Evolutionary conservation across 2,797 vertebrate species (phyloP).

Genomic region (Notolepis coatsorum): DNA sequence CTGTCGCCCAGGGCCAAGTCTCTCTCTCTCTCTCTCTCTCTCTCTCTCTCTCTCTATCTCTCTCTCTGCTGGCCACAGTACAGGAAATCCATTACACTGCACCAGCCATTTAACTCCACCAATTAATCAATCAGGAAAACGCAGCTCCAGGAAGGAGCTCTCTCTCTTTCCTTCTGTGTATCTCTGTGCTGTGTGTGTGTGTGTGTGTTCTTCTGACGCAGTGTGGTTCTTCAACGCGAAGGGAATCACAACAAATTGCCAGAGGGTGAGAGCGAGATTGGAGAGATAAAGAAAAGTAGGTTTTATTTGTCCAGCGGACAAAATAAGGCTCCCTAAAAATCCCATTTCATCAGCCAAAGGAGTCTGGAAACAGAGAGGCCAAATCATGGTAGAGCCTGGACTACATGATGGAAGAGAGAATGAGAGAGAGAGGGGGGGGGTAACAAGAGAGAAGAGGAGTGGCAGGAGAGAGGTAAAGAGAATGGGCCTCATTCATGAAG

Average conservation of each 20-base stretch:
- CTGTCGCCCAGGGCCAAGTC: too few relatives aligned
- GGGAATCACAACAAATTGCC: neutral
- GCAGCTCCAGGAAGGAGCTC: too few relatives aligned
- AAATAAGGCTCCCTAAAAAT: constrained; percentile 35
- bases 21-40: too few relatives aligned
- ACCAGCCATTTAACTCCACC: constrained; percentile 35
- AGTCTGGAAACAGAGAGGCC: constrained; percentile 8
- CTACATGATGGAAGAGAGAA: neutral
- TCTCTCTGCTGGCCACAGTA: too few relatives aligned
- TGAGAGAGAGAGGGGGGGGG: neutral
- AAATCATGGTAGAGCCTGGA: too few relatives aligned
- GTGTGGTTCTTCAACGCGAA: constrained; percentile 12
- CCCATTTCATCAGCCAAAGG: constrained; percentile 33
- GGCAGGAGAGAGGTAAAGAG: neutral
- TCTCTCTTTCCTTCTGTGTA: too few relatives aligned
- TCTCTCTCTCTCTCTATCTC: too few relatives aligned
- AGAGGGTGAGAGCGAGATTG: neutral
- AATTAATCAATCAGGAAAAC: constrained; percentile 50
- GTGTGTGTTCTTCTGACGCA: constrained; percentile 27
- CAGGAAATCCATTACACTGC: constrained; percentile 52
- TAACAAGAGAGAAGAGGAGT: neutral
- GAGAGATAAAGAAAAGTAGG: constrained; percentile 17
- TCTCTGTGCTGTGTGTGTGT: too few relatives aligned
- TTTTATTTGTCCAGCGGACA: constrained; percentile 31
- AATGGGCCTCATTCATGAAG: too few relatives aligned